Evolutionary conservation across 2,888 invertebrate species (phyloP).

Genomic region (Deilephila porcellus): DNA sequence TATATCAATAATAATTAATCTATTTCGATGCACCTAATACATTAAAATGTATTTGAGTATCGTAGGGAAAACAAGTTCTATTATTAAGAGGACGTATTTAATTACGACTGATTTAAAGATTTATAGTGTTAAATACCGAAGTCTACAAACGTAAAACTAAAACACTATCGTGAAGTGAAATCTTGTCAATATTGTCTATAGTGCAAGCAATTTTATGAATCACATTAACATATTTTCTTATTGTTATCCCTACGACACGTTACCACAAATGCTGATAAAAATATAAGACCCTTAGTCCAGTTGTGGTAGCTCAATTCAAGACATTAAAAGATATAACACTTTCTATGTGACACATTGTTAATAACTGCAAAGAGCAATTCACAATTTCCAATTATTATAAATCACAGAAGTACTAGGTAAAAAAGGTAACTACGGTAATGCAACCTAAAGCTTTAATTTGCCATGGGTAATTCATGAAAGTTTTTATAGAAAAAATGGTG

Average conservation of each 20-base stretch:
- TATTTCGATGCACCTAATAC: slow-evolving; percentile 22
- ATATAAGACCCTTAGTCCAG: background rate
- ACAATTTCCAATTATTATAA: too few relatives aligned
- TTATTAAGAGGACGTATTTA: background rate
- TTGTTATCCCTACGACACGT: background rate
- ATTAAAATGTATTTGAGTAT: background rate
- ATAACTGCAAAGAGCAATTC: too few relatives aligned
- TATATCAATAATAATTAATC: background rate
- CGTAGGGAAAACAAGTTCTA: background rate
- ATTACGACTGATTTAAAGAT: background rate
- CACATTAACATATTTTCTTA: background rate
- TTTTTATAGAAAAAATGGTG: too few relatives aligned
- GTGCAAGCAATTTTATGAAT: too few relatives aligned
- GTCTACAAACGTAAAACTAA: background rate
- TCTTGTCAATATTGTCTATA: too few relatives aligned
- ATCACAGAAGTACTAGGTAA: too few relatives aligned
- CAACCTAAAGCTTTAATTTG: too few relatives aligned
- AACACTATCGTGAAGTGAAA: background rate
- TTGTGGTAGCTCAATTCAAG: background rate
- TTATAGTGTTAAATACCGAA: background rate
- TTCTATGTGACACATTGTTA: background rate
- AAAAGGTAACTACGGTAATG: too few relatives aligned
- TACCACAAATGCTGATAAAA: slow-evolving; percentile 2
- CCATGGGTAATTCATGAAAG: too few relatives aligned
- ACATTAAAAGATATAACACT: background rate